A percentile compares a stretch with the other conserved stretches of the same genome.
Evolutionary conservation across 2,797 vertebrate genomes (phyloP).

Genomic region (Gouania willdenowi): DNA sequence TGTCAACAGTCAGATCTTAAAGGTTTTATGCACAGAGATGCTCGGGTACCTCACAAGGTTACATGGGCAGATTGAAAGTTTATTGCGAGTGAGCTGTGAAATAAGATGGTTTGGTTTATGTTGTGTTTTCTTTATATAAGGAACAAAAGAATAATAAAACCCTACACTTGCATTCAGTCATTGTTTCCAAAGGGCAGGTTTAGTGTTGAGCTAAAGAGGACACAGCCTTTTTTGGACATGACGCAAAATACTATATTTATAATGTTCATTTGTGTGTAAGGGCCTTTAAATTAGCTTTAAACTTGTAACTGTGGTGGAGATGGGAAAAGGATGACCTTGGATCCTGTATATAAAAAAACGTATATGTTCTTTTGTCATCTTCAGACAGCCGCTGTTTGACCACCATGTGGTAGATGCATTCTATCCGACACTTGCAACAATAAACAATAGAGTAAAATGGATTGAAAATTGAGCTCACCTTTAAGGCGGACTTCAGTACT

Average conservation of each 20-base stretch:
- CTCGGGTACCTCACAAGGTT: constrained; percentile 65
- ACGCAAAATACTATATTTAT: constrained; percentile 39
- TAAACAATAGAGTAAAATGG: constrained; percentile 78
- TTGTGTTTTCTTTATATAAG: constrained; percentile 4
- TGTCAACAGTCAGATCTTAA: constrained; percentile 75
- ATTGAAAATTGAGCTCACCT: constrained; percentile 81
- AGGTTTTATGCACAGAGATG: constrained; percentile 70
- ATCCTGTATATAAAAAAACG: constrained; percentile 62
- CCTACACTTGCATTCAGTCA: not conserved
- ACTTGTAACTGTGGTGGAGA: constrained; percentile 33
- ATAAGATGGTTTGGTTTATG: constrained; percentile 1
- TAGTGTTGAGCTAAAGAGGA: constrained; percentile 17
- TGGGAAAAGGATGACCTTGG: constrained; percentile 71
- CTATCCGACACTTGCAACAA: constrained; percentile 75
- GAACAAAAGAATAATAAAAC: not conserved
- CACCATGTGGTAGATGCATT: constrained; percentile 65
- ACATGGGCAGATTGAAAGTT: constrained; percentile 39
- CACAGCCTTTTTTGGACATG: constrained; percentile 21
- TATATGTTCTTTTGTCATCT: constrained; percentile 62
- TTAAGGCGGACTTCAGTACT: constrained; percentile 75
- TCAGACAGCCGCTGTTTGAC: constrained; percentile 72
- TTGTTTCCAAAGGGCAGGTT: constrained; percentile 12
- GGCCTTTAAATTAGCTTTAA: constrained; percentile 29
- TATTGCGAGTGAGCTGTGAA: constrained; percentile 11
- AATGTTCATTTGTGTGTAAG: constrained; percentile 34